These are phyloP conservation scores for Muscidifurax raptorellus DNA, from an alignment of 1,140 invertebrate species.

Conservation along the genomic window DNA sequence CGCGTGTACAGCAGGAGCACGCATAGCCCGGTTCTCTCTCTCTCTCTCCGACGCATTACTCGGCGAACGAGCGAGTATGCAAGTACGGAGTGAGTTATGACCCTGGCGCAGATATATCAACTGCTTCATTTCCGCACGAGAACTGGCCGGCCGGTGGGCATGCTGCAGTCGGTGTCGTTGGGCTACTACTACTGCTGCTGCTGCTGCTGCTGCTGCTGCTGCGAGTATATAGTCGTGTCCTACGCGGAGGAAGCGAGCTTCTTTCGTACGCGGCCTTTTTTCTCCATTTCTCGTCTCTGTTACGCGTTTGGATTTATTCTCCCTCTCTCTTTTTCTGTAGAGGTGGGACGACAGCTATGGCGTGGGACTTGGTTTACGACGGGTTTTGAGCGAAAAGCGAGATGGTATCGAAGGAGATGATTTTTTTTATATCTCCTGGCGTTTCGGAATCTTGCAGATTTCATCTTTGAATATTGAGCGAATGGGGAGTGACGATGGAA, in stretches of 20 bases:
- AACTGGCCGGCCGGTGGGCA: constrained; percentile 57
- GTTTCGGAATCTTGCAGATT: background rate
- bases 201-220: background rate
- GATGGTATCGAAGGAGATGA: background rate
- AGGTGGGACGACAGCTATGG: background rate
- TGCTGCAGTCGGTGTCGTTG: background rate
- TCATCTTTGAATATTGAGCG: background rate
- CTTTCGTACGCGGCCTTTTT: background rate
- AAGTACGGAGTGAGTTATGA: constrained; percentile 72
- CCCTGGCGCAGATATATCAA: constrained; percentile 70
- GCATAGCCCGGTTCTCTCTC: constrained; percentile 1
- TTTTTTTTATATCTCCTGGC: background rate
- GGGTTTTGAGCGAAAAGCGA: background rate
- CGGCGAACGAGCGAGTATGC: constrained; percentile 55
- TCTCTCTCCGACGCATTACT: constrained; percentile 2
- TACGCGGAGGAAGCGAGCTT: background rate
- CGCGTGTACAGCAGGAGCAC: background rate
- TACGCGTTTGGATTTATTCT: background rate
- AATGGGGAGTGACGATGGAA: background rate
- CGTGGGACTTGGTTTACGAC: constrained; percentile 9
- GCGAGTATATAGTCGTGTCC: constrained; percentile 10
- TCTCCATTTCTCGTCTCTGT: background rate
- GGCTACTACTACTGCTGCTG: background rate
- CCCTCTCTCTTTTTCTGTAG: background rate
- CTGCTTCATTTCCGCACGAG: constrained; percentile 71